These are phyloP conservation scores for Ceramica pisi DNA, from an alignment of 2,888 invertebrate genomes.

Conservation along the genomic window DNA sequence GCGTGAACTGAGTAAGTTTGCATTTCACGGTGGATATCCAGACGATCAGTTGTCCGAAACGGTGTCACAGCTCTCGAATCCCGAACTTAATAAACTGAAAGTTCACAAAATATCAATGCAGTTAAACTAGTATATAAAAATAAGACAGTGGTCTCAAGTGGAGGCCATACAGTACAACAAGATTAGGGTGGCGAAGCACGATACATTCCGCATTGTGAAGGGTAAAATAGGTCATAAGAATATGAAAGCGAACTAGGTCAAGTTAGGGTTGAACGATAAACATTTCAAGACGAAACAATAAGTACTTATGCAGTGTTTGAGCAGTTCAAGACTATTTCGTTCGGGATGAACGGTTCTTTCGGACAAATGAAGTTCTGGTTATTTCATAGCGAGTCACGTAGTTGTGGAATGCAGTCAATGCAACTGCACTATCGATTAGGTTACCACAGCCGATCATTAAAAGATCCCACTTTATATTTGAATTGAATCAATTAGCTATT, in stretches of 20 bases:
- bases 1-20: constrained; percentile 70
- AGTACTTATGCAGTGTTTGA: constrained; percentile 53
- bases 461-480: constrained; percentile 73
- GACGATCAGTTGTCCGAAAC: constrained; percentile 88
- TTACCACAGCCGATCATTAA: constrained; percentile 79
- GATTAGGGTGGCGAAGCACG: constrained; percentile 77
- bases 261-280: constrained; percentile 77
- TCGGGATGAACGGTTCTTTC: constrained; percentile 76
- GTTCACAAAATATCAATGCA: constrained; percentile 52
- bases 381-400: constrained; percentile 79
- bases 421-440: constrained; percentile 80
- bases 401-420: constrained; percentile 86
- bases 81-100: constrained; percentile 60
- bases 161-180: constrained; percentile 76
- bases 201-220: constrained; percentile 75
- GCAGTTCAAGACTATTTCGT: constrained; percentile 55
- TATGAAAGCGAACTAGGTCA: constrained; percentile 83
- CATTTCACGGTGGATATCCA: constrained; percentile 75
- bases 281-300: constrained; percentile 75
- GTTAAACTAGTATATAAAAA: constrained; percentile 55
- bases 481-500: constrained; percentile 71
- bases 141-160: constrained; percentile 66
- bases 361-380: constrained; percentile 88
- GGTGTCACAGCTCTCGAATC: constrained; percentile 57
- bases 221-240: constrained; percentile 82